Conservation (phyloP, 2,888 invertebrate species). For the Thera britannica region DNA sequence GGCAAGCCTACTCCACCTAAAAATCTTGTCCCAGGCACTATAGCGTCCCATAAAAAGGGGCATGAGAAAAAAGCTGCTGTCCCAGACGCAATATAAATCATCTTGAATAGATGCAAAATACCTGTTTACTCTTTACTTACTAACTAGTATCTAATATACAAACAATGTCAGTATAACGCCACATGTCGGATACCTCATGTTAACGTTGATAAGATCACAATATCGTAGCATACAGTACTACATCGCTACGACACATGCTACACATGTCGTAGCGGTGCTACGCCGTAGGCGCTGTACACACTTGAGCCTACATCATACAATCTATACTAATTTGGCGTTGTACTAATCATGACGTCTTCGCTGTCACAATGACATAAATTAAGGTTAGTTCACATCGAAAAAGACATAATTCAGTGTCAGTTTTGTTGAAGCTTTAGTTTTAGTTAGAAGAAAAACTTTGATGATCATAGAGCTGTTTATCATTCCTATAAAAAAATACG, state of each 20-base stretch:
- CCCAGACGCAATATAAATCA: no score
- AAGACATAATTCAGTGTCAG: neutral
- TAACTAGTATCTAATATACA: conserved; percentile 1
- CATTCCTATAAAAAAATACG: no score
- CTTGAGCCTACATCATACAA: conserved; percentile 4
- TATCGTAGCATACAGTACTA: conserved; percentile 31
- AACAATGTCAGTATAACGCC: conserved; percentile 4
- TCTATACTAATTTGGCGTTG: neutral
- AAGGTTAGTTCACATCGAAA: neutral
- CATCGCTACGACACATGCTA: conserved; percentile 29
- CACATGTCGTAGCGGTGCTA: conserved; percentile 33
- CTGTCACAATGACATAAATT: neutral
- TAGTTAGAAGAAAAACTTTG: no score
- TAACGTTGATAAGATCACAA: conserved; percentile 25
- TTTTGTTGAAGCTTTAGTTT: neutral
- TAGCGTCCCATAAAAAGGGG: no score
- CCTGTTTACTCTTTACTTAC: neutral
- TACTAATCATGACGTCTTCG: neutral
- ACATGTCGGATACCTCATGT: conserved; percentile 9
- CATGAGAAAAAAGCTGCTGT: no score
- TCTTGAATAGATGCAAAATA: neutral
- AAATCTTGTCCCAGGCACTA: no score
- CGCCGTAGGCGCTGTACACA: conserved; percentile 23
- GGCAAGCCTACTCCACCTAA: no score
- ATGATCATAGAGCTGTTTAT: no score